phyloP scores from a whole-genome alignment of 37 sponge, comb jelly and placozoan genomes.

The Aplysina aerophoba region DNA sequence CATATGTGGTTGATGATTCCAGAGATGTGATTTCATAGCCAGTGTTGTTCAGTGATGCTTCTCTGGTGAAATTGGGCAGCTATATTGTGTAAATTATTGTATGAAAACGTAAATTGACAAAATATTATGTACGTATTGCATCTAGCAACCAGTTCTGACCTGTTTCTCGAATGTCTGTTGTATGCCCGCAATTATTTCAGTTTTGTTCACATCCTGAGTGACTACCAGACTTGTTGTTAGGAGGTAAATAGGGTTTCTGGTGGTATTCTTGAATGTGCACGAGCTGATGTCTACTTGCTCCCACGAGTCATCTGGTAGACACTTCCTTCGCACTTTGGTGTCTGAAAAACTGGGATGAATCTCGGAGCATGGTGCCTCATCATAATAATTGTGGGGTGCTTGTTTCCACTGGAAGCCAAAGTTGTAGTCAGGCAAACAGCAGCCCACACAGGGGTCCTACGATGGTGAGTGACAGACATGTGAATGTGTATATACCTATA shows the following conservation, averaged over 20 bases:
- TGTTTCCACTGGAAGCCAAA: not conserved
- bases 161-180: not conserved
- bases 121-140: not conserved
- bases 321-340: constrained; percentile 1
- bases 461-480: too few relatives aligned
- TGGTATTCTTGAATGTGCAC: constrained; percentile 30
- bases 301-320: not conserved
- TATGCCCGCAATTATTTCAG: not conserved
- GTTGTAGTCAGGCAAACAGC: not conserved
- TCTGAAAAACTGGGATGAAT: not conserved
- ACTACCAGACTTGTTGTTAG: not conserved
- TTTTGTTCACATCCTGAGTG: not conserved
- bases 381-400: not conserved
- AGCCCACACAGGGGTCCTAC: constrained; percentile 36
- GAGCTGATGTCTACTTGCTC: constrained; percentile 20
- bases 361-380: not conserved
- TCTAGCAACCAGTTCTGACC: too few relatives aligned
- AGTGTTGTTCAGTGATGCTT: too few relatives aligned
- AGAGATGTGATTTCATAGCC: not conserved
- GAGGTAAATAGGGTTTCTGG: not conserved
- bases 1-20: not conserved
- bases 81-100: too few relatives aligned
- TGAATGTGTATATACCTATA: too few relatives aligned
- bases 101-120: not conserved
- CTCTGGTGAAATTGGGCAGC: too few relatives aligned